Evolutionary conservation across 2,113 vertebrate species (phyloP).

Genomic region (Prinia subflava): DNA sequence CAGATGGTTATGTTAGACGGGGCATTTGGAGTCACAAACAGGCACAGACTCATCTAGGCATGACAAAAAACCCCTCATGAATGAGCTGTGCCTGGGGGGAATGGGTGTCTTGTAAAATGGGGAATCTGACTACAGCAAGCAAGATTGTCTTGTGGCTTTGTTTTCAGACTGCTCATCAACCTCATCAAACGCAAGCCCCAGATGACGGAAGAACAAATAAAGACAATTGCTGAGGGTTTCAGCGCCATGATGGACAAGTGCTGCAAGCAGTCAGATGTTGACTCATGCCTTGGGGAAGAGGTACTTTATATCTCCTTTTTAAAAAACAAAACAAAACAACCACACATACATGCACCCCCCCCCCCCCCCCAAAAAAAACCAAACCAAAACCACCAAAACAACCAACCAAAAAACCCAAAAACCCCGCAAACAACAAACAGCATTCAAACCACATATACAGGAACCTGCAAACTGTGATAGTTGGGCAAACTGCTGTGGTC

Average conservation of each 20-base stretch:
- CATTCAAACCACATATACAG: not conserved
- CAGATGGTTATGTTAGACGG: not conserved
- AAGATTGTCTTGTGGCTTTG: not conserved
- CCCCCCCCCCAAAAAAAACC: not conserved
- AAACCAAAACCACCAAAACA: not conserved
- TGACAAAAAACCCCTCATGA: accelerated
- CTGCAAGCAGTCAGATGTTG: not conserved
- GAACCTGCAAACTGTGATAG: not conserved
- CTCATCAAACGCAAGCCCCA: constrained; percentile 55
- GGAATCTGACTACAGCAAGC: not conserved
- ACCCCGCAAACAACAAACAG: no score
- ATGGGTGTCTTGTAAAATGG: not conserved
- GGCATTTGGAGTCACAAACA: not conserved
- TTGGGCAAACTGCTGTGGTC: not conserved
- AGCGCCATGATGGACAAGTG: constrained; percentile 4
- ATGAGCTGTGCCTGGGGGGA: not conserved
- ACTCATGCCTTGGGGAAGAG: constrained; percentile 43
- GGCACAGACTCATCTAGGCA: not conserved
- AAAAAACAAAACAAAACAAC: not conserved
- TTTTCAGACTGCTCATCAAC: constrained; percentile 60
- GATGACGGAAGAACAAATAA: not conserved
- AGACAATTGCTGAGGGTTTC: not conserved
- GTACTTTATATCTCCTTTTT: not conserved
- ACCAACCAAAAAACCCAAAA: not conserved
- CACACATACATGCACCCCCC: not conserved